Conservation (phyloP, 2,888 invertebrate species). For the Seira sanloemensis region DNA sequence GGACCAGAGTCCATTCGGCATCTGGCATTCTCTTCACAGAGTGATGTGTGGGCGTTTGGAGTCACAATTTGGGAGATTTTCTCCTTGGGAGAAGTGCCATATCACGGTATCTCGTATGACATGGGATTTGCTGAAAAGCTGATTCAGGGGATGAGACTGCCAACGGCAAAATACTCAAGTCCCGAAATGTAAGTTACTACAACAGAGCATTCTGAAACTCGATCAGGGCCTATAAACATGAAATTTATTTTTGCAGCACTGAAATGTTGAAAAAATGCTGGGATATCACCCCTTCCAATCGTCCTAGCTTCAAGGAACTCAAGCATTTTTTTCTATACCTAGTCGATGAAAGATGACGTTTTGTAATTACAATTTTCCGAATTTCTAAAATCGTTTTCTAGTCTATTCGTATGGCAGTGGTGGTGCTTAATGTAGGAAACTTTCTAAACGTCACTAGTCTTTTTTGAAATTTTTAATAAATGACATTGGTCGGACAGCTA, state of each 20-base stretch:
- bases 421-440: not conserved
- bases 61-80: constrained; percentile 47
- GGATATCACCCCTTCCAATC: not conserved
- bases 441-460: not conserved
- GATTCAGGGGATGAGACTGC: constrained; percentile 23
- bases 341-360: no score
- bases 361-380: no score
- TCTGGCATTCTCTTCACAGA: constrained; percentile 31
- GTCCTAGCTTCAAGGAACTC: constrained; percentile 32
- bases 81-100: constrained; percentile 49
- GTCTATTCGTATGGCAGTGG: not conserved
- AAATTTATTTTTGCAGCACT: constrained; percentile 29
- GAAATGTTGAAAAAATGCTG: constrained; percentile 32
- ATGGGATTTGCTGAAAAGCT: constrained; percentile 24
- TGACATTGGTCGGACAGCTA: not conserved
- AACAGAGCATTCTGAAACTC: not conserved
- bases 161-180: constrained; percentile 28
- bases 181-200: constrained; percentile 7
- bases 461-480: not conserved
- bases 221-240: not conserved
- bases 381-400: constrained; percentile 13
- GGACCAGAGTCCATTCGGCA: constrained; percentile 33
- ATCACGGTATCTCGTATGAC: constrained; percentile 35
- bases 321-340: constrained; percentile 22
- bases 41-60: constrained; percentile 42